Evolutionary conservation across 2,797 vertebrate species (phyloP).

Genomic region (Nothura maculosa): DNA sequence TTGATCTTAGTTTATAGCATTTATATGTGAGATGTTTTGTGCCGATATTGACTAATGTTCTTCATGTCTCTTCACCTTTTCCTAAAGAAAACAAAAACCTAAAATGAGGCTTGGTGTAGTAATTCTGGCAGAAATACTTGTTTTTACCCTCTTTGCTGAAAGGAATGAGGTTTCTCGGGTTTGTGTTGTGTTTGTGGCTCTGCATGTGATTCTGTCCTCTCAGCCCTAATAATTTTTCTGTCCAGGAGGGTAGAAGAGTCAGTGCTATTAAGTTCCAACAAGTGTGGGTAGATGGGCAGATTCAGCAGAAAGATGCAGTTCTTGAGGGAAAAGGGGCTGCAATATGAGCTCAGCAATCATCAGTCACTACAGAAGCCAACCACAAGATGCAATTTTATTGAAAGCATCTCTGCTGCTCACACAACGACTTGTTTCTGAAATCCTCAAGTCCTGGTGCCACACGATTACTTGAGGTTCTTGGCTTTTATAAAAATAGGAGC

Average conservation of each 20-base stretch:
- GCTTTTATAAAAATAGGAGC: not conserved
- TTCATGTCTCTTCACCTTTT: not conserved
- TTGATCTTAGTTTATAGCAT: not conserved
- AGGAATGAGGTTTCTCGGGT: not conserved
- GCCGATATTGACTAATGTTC: not conserved
- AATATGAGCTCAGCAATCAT: not conserved
- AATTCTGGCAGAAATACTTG: not conserved
- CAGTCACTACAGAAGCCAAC: not conserved
- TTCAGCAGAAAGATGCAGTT: not conserved
- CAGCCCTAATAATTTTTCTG: not conserved
- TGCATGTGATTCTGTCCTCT: fast-evolving
- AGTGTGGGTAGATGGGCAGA: not conserved
- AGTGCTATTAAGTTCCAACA: not conserved
- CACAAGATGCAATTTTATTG: not conserved
- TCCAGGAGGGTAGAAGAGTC: not conserved
- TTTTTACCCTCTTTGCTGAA: not conserved
- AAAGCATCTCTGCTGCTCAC: not conserved
- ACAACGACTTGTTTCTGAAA: not conserved
- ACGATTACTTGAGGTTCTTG: not conserved
- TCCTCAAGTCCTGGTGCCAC: not conserved
- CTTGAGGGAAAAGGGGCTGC: not conserved
- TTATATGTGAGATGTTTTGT: not conserved
- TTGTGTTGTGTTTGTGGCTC: fast-evolving
- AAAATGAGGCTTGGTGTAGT: not conserved
- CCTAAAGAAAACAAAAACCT: not conserved